Evolutionary conservation across 2,888 invertebrate species (phyloP).

Genomic region (Melinopterus prodromus): DNA sequence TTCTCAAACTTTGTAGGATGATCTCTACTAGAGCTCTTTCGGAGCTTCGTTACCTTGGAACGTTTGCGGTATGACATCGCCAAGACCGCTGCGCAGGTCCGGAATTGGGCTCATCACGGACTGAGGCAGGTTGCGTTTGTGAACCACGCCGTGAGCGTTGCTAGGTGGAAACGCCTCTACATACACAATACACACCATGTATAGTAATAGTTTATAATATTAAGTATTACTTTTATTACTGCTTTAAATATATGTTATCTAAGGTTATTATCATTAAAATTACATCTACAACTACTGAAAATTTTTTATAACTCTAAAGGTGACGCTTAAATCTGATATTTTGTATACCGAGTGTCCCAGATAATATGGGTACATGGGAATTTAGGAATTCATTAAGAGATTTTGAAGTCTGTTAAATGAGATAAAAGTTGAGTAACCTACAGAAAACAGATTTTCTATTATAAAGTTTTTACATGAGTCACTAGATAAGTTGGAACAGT

Average conservation of each 20-base stretch:
- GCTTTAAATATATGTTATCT: background rate
- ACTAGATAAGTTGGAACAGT: no score
- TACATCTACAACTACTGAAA: conserved; percentile 13
- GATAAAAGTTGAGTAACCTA: no score
- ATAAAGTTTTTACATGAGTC: no score
- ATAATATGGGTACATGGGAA: no score
- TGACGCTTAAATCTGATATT: background rate
- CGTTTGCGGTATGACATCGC: conserved; percentile 58
- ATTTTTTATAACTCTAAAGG: background rate
- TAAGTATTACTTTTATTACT: background rate
- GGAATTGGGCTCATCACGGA: conserved; percentile 85
- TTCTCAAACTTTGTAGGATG: conserved; percentile 8
- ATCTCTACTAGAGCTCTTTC: background rate
- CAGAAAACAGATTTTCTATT: no score
- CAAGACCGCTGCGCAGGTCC: conserved; percentile 80
- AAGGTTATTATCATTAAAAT: background rate
- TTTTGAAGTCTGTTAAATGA: no score
- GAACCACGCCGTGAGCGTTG: conserved; percentile 88
- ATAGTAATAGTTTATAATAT: background rate
- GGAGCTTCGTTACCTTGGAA: conserved; percentile 62
- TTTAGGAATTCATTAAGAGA: no score
- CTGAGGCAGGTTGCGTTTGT: conserved; percentile 85
- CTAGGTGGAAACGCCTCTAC: conserved; percentile 68
- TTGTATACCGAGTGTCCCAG: no score
- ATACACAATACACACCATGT: conserved; percentile 26